These are phyloP conservation scores for Patagioenas fasciata DNA, from an alignment of 2,113 vertebrate species.

Conservation along the genomic window DNA sequence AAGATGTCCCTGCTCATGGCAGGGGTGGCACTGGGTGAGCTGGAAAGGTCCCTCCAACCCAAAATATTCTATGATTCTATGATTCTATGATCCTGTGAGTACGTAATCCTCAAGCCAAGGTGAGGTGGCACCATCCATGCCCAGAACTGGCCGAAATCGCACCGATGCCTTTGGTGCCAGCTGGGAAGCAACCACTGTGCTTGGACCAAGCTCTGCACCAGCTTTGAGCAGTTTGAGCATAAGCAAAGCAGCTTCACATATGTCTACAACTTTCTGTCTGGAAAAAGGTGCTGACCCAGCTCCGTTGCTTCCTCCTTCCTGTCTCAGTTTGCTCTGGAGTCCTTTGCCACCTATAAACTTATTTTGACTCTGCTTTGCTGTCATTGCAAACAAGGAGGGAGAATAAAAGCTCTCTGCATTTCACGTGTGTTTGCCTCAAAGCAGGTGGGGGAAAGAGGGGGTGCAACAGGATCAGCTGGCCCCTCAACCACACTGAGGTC, in stretches of 20 bases:
- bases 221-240: neutral
- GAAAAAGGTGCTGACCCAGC: neutral
- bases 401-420: neutral
- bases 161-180: fast-evolving
- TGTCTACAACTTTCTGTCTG: neutral
- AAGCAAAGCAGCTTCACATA: neutral
- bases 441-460: neutral
- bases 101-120: fast-evolving
- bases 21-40: too few relatives aligned
- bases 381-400: neutral
- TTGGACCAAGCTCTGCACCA: too few relatives aligned
- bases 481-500: neutral
- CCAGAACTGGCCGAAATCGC: fast-evolving
- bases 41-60: too few relatives aligned
- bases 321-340: neutral
- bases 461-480: neutral
- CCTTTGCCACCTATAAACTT: neutral
- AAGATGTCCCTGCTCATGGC: too few relatives aligned
- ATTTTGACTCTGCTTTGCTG: neutral
- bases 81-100: neutral
- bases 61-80: too few relatives aligned
- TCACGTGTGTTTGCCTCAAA: neutral
- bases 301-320: neutral
- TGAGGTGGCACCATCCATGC: fast-evolving
- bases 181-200: fast-evolving